Evolutionary conservation across 2,797 vertebrate species (phyloP).

Genomic region (Bradypodion ventrale): DNA sequence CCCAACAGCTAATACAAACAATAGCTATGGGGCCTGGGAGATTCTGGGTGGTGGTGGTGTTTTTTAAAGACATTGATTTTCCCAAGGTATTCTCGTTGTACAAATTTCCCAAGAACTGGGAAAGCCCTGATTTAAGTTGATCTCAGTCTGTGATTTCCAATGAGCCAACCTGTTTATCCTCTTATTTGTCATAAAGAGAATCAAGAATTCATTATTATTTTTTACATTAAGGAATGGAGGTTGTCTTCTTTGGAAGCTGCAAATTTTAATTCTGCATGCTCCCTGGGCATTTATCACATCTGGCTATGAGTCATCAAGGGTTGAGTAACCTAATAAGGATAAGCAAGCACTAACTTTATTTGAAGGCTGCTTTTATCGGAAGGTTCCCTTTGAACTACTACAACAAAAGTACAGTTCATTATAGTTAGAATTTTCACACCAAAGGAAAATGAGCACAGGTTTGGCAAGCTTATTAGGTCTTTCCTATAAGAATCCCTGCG

Average conservation of each 20-base stretch:
- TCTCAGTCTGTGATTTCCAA: background rate
- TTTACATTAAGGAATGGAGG: background rate
- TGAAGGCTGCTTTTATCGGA: constrained; percentile 3
- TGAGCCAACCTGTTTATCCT: background rate
- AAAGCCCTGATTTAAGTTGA: background rate
- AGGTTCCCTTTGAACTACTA: background rate
- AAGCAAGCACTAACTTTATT: background rate
- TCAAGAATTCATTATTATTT: background rate
- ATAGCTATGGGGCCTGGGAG: too few species aligned
- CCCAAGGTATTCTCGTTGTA: background rate
- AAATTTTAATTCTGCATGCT: background rate
- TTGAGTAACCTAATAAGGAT: background rate
- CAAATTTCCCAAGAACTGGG: background rate
- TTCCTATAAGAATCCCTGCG: constrained; percentile 26
- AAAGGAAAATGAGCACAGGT: constrained; percentile 46
- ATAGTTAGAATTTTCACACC: constrained; percentile 11
- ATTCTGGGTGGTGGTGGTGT: too few species aligned
- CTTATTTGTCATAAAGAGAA: background rate
- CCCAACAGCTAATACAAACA: too few species aligned
- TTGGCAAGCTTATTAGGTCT: constrained; percentile 41
- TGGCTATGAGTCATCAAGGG: background rate
- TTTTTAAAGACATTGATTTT: too few species aligned
- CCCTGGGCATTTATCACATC: background rate
- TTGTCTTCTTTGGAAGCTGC: background rate
- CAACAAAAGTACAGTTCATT: constrained; percentile 54